Conservation (phyloP, 2,797 vertebrate genomes). For the Geotrypetes seraphini region DNA sequence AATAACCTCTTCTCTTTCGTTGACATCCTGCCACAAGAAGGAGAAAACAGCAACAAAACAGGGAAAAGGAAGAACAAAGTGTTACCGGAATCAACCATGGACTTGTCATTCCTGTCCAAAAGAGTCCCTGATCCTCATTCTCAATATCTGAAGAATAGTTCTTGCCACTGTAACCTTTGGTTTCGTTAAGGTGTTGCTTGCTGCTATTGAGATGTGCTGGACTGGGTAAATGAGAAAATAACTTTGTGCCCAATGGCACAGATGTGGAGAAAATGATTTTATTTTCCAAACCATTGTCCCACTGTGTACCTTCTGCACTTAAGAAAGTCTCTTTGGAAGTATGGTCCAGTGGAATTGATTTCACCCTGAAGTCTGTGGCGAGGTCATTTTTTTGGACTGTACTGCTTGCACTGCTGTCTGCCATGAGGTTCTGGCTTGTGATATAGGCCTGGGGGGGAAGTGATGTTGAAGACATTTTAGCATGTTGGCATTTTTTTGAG, state of each 20-base stretch:
- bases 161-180: conserved; percentile 52
- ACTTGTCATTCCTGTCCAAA: conserved; percentile 48
- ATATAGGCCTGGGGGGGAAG: conserved; percentile 12
- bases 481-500: conserved; percentile 58
- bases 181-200: conserved; percentile 62
- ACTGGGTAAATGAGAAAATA: conserved; percentile 5
- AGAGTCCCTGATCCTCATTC: conserved; percentile 8
- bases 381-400: not conserved
- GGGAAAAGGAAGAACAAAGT: conserved; percentile 51
- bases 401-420: conserved; percentile 2
- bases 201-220: conserved; percentile 44
- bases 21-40: conserved; percentile 52
- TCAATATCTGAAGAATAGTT: conserved; percentile 45
- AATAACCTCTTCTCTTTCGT: conserved; percentile 56
- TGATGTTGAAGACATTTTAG: conserved; percentile 26
- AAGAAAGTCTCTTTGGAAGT: conserved; percentile 4
- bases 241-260: not conserved
- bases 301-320: conserved; percentile 1
- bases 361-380: not conserved
- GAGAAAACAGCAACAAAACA: conserved; percentile 66
- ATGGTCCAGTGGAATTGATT: not conserved
- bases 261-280: conserved; percentile 5
- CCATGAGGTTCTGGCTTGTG: not conserved
- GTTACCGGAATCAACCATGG: conserved; percentile 56
- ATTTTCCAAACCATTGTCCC: conserved; percentile 2